Conservation (phyloP, 2,113 vertebrate genomes). For the Tetraodon nigroviridis region DNA sequence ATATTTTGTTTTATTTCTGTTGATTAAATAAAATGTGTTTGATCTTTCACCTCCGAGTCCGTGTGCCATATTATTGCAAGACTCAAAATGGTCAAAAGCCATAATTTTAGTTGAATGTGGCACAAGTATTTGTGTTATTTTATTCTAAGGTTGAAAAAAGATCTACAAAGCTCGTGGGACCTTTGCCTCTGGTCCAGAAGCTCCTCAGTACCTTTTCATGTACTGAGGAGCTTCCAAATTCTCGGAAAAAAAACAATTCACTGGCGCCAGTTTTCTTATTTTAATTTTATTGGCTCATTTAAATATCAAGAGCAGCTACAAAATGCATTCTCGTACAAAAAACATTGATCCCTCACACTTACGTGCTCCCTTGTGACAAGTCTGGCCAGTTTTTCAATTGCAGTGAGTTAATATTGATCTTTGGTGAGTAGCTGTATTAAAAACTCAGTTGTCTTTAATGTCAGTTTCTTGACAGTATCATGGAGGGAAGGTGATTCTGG, state of each 20-base stretch:
- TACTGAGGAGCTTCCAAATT: no score
- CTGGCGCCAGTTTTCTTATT: background rate
- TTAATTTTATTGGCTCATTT: conserved; percentile 27
- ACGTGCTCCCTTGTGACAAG: background rate
- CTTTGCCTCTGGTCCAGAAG: no score
- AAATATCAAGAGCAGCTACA: conserved; percentile 37
- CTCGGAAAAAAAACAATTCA: no score
- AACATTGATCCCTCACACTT: conserved; percentile 1
- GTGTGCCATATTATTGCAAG: background rate
- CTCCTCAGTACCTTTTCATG: no score
- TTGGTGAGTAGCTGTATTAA: conserved; percentile 20
- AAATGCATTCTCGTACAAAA: conserved; percentile 14
- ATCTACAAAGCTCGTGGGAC: no score
- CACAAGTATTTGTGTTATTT: no score
- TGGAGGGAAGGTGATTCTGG: no score
- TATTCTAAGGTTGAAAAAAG: no score
- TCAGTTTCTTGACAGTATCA: conserved; percentile 2
- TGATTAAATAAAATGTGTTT: conserved; percentile 70
- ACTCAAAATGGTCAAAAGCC: background rate
- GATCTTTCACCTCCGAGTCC: conserved; percentile 44
- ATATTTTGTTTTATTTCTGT: conserved; percentile 52
- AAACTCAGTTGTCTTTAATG: conserved; percentile 14
- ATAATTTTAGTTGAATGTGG: no score
- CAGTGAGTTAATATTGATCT: conserved; percentile 16
- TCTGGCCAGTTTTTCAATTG: background rate